Evolutionary conservation across 2,113 vertebrate genomes (phyloP).

Genomic region (Etheostoma spectabile): DNA sequence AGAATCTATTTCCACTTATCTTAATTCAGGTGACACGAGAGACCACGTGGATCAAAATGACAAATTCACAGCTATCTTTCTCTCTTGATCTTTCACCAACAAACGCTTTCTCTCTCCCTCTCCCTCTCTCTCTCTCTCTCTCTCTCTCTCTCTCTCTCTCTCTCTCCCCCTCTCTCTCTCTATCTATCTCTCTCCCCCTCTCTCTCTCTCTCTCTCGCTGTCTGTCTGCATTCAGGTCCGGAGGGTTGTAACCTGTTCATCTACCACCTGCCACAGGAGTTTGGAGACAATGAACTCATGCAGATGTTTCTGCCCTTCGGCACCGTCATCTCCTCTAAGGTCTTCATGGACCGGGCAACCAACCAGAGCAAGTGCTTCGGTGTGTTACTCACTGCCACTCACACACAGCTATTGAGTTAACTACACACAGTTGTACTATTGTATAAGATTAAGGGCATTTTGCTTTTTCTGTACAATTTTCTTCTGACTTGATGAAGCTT

Average conservation of each 20-base stretch:
- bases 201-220: neutral
- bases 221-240: conserved; percentile 86
- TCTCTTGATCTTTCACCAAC: neutral
- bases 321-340: conserved; percentile 98
- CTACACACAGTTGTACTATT: neutral
- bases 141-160: neutral
- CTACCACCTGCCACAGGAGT: conserved; percentile 99
- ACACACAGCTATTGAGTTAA: neutral
- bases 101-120: neutral
- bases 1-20: conserved; percentile 44
- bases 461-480: neutral
- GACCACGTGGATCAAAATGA: conserved; percentile 34
- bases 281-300: conserved; percentile 98
- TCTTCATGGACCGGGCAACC: conserved; percentile 99
- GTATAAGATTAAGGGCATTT: neutral
- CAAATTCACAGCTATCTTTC: conserved; percentile 25
- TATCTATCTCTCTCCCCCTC: neutral
- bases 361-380: conserved; percentile 99
- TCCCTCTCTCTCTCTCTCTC: conserved; percentile 1
- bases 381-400: conserved; percentile 76
- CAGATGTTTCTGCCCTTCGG: conserved; percentile 99
- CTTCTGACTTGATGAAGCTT: too few relatives aligned
- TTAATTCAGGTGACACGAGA: conserved; percentile 46
- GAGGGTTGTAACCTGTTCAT: conserved; percentile 99
- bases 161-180: neutral